Evolutionary conservation across 2,113 vertebrate genomes (phyloP).

Genomic region (Hippocampus barbouri): DNA sequence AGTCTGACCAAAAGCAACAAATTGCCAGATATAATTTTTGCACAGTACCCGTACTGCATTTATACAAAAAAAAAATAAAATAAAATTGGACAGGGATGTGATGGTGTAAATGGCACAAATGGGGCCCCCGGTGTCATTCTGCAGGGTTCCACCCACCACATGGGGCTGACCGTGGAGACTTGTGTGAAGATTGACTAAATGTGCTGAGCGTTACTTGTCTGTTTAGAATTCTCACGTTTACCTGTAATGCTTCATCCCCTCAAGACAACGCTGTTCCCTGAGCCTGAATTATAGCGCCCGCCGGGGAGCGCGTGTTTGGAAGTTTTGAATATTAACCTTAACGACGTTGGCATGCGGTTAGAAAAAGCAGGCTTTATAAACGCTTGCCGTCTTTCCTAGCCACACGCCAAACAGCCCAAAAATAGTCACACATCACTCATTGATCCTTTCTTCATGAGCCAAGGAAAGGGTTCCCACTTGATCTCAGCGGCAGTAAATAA

Average conservation of each 20-base stretch:
- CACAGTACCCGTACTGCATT: not conserved
- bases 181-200: conserved; percentile 49
- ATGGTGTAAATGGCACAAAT: conserved; percentile 36
- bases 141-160: conserved; percentile 45
- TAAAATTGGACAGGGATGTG: not conserved
- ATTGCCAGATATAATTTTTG: not conserved
- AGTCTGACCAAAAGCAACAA: not conserved
- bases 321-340: not conserved
- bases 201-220: conserved; percentile 45
- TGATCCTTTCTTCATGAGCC: conserved; percentile 49
- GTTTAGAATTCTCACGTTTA: conserved; percentile 76
- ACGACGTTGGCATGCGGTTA: conserved; percentile 55
- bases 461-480: conserved; percentile 74
- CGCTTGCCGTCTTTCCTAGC: conserved; percentile 48
- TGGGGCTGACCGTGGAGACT: conserved; percentile 45
- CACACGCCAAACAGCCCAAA: conserved; percentile 64
- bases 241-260: conserved; percentile 72
- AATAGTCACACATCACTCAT: not conserved
- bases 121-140: conserved; percentile 48
- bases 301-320: conserved; percentile 41
- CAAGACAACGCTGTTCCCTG: conserved; percentile 72
- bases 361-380: conserved; percentile 36
- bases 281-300: conserved; percentile 56
- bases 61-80: not conserved
- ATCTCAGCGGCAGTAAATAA: conserved; percentile 54